A percentile compares a stretch with the other conserved stretches of the same genome.
Evolutionary conservation across 2,888 invertebrate genomes (phyloP).

Genomic region (Drosophila falleni): DNA sequence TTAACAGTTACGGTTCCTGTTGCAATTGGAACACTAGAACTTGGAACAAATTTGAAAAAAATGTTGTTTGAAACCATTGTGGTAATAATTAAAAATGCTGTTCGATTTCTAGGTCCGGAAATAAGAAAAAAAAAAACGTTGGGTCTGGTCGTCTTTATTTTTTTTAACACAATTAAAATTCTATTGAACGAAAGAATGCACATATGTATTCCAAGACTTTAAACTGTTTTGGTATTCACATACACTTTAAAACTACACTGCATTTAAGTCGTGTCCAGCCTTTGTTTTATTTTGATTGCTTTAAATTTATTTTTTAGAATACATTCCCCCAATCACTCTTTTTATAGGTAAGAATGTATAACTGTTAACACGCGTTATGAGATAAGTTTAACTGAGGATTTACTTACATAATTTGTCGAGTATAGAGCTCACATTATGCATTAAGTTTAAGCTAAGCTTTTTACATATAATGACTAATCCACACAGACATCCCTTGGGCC

Average conservation of each 20-base stretch:
- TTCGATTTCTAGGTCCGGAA: background rate
- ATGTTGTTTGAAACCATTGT: background rate
- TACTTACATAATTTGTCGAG: conserved; percentile 43
- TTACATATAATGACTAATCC: conserved; percentile 51
- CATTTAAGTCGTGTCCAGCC: conserved; percentile 35
- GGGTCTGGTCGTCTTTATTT: background rate
- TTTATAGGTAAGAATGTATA: conserved; percentile 15
- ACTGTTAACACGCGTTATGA: conserved; percentile 26
- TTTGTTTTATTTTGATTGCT: conserved; percentile 8
- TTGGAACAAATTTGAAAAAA: background rate
- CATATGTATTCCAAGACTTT: background rate
- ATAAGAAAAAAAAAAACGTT: background rate
- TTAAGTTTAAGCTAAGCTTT: conserved; percentile 73
- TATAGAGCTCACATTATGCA: conserved; percentile 38
- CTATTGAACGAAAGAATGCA: conserved; percentile 13
- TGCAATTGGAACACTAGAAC: background rate
- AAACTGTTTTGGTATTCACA: background rate
- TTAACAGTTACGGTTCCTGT: too few species aligned
- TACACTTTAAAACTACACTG: conserved; percentile 21
- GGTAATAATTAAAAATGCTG: background rate
- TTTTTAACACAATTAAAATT: background rate
- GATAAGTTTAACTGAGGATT: conserved; percentile 36
- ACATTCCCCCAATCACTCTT: conserved; percentile 48
- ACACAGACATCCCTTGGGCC: conserved; percentile 21
- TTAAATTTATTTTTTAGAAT: conserved; percentile 39